Evolutionary conservation across 2,888 invertebrate species (phyloP).

Genomic region (Agrotis ipsilon): DNA sequence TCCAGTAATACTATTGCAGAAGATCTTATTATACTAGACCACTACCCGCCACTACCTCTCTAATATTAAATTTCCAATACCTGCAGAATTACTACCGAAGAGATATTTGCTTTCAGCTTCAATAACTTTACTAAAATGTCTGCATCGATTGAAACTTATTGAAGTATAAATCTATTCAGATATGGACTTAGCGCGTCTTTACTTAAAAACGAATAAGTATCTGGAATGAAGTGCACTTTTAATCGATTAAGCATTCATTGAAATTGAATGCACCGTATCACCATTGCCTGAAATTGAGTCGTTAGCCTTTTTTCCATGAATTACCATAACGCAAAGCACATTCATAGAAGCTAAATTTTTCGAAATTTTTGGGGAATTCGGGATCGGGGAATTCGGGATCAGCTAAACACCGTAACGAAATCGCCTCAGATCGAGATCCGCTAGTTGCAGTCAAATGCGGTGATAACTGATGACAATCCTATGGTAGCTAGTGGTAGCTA

Average conservation of each 20-base stretch:
- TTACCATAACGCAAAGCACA: too few relatives aligned
- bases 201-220: slow-evolving; percentile 50
- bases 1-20: slow-evolving; percentile 12
- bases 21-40: not conserved
- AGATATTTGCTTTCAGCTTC: slow-evolving; percentile 42
- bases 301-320: not conserved
- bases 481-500: too few relatives aligned
- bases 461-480: too few relatives aligned
- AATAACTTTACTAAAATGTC: slow-evolving; percentile 43
- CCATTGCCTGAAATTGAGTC: not conserved
- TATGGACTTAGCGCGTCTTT: slow-evolving; percentile 31
- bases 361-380: too few relatives aligned
- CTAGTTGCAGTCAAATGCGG: not conserved
- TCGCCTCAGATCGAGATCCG: not conserved
- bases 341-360: too few relatives aligned
- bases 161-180: slow-evolving; percentile 53
- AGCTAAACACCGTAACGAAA: not conserved
- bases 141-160: slow-evolving; percentile 50
- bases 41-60: slow-evolving; percentile 6
- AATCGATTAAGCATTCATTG: slow-evolving; percentile 25
- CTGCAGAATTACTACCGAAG: slow-evolving; percentile 17
- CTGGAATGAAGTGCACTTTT: slow-evolving; percentile 26
- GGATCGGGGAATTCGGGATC: too few relatives aligned
- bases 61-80: slow-evolving; percentile 50
- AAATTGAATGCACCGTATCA: not conserved